These are phyloP conservation scores for Coccyzus lansbergi DNA, from an alignment of 2,797 vertebrate species.

Conservation along the genomic window DNA sequence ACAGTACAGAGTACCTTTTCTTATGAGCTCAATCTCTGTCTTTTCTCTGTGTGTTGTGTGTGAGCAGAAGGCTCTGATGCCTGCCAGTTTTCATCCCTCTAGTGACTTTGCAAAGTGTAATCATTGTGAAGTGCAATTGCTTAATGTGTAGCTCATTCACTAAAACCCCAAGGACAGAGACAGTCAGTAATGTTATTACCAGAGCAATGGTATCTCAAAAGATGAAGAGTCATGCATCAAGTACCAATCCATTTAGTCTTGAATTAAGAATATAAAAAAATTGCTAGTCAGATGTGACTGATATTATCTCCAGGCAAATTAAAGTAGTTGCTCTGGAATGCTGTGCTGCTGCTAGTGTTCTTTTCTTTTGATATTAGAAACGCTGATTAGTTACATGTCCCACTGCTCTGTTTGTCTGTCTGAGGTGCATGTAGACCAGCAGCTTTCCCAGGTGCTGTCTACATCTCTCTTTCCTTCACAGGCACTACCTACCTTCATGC, in stretches of 20 bases:
- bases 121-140: constrained; percentile 45
- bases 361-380: not conserved
- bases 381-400: not conserved
- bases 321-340: not conserved
- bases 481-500: not conserved
- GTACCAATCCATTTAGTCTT: constrained; percentile 22
- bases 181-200: constrained; percentile 31
- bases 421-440: not conserved
- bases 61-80: not conserved
- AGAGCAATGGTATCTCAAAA: constrained; percentile 14
- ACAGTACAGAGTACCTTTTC: not conserved
- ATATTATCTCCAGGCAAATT: not conserved
- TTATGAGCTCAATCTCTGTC: constrained; percentile 9
- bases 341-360: not conserved
- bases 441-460: not conserved
- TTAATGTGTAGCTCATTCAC: constrained; percentile 51
- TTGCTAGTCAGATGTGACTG: not conserved
- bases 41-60: not conserved
- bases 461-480: not conserved
- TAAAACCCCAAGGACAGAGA: constrained; percentile 40
- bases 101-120: constrained; percentile 39
- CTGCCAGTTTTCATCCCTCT: constrained; percentile 36
- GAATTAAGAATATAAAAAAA: constrained; percentile 2
- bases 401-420: not conserved
- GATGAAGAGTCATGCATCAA: not conserved